Evolutionary conservation across 2,797 vertebrate genomes (phyloP).

Genomic region (Crocidura indochinensis): DNA sequence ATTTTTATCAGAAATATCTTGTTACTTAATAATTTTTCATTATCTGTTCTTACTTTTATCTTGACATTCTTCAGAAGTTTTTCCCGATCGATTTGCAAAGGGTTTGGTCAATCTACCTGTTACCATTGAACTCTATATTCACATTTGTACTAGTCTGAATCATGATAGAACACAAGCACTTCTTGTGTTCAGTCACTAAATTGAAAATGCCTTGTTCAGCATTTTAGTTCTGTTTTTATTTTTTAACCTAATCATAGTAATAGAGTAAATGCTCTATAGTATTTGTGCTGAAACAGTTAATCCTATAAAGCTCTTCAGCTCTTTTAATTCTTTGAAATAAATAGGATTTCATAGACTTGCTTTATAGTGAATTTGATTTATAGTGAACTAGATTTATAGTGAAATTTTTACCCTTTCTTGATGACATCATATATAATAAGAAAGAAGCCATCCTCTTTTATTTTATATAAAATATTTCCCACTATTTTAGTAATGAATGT

Average conservation of each 20-base stretch:
- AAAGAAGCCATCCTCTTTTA: background rate
- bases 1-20: constrained; percentile 28
- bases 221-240: background rate
- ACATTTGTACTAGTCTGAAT: background rate
- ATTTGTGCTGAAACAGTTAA: background rate
- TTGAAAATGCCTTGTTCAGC: constrained; percentile 5
- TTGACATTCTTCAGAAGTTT: constrained; percentile 1
- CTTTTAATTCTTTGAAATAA: constrained; percentile 26
- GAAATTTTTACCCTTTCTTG: background rate
- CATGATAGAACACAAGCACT: background rate
- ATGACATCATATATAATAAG: background rate
- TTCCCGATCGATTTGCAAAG: background rate
- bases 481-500: constrained; percentile 13
- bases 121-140: background rate
- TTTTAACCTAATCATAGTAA: background rate
- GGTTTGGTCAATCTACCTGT: background rate
- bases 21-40: background rate
- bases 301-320: constrained; percentile 6
- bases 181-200: constrained; percentile 38
- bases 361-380: background rate
- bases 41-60: background rate
- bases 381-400: background rate
- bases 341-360: background rate
- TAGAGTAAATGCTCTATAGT: background rate
- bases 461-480: constrained; percentile 18